These are phyloP conservation scores for Spisula subtruncata DNA, from an alignment of 2,888 invertebrate species.

Conservation along the genomic window DNA sequence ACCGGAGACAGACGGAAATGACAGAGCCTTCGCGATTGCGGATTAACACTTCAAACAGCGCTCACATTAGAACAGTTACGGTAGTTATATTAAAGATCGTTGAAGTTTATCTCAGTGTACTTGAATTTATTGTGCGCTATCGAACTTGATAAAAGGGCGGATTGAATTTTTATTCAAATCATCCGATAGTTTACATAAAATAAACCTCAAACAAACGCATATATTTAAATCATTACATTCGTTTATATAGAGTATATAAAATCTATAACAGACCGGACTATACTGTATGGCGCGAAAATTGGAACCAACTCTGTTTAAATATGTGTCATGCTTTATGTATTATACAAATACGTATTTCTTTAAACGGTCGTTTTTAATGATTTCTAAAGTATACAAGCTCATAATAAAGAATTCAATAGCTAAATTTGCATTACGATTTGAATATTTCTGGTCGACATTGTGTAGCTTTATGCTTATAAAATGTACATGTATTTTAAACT, in stretches of 20 bases:
- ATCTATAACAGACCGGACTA: background rate
- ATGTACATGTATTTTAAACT: too few species aligned
- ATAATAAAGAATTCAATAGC: conserved; percentile 1
- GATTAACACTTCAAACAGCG: background rate
- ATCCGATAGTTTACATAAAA: conserved; percentile 25
- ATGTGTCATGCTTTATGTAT: background rate
- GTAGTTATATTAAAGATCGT: conserved; percentile 40
- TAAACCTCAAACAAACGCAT: conserved; percentile 31
- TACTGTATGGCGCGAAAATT: background rate
- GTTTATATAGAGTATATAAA: background rate
- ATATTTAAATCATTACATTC: conserved; percentile 8
- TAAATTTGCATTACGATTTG: background rate
- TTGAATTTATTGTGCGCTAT: conserved; percentile 58
- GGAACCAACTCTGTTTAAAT: background rate
- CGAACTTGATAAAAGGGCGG: conserved; percentile 58
- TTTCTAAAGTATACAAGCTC: background rate
- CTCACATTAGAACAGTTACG: conserved; percentile 27
- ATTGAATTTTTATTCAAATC: conserved; percentile 57
- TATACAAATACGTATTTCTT: background rate
- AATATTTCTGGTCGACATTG: too few species aligned
- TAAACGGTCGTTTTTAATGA: background rate
- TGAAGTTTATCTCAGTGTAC: conserved; percentile 45
- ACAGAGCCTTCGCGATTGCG: too few species aligned
- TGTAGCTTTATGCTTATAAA: too few species aligned
- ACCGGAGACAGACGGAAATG: too few species aligned